Percentiles rank a stretch among this genome's conserved stretches.
phyloP scores from a whole-genome alignment of 2,797 vertebrate species.

The Pseudochaenichthys georgianus region DNA sequence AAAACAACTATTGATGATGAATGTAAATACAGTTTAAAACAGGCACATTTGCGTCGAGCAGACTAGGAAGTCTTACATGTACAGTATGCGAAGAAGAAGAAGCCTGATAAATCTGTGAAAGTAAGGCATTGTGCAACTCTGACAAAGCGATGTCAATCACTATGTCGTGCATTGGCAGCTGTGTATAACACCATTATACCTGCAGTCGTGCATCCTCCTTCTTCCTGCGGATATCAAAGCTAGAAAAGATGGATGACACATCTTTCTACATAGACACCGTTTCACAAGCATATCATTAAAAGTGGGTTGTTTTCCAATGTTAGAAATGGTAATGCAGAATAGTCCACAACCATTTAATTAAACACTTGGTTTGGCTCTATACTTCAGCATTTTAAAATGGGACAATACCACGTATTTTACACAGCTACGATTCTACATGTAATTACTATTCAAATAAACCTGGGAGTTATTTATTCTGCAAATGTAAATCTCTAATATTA shows the following conservation, averaged over 20 bases:
- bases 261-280: too few relatives aligned
- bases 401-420: background rate
- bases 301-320: too few relatives aligned
- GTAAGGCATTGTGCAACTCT: background rate
- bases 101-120: background rate
- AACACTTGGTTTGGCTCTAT: background rate
- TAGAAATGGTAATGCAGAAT: background rate
- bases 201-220: background rate
- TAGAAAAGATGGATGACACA: background rate
- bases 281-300: background rate
- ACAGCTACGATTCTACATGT: background rate
- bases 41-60: background rate
- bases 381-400: background rate
- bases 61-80: too few relatives aligned
- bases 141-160: background rate
- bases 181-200: too few relatives aligned
- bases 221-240: too few relatives aligned
- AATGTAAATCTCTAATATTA: background rate
- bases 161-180: background rate
- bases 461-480: background rate
- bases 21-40: background rate
- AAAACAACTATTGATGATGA: background rate
- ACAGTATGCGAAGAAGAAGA: background rate
- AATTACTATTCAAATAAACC: background rate
- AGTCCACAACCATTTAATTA: background rate